Base-by-base conservation (phyloP, 2,113 vertebrate species). In the Piliocolobus tephrosceles region DNA sequence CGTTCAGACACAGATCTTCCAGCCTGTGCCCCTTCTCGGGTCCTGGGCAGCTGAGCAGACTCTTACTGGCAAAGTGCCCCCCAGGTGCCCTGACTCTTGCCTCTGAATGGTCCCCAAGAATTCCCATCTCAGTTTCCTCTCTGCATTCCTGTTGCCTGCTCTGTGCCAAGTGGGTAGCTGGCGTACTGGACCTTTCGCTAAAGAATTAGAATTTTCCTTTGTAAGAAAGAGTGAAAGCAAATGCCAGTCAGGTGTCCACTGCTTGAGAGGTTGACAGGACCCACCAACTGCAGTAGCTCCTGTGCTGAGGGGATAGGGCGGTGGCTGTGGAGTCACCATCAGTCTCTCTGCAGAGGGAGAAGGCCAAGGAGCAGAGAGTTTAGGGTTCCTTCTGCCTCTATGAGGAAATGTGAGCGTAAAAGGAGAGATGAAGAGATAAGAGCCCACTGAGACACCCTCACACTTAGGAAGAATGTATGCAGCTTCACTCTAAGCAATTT, bases 231-330 rank as follows among this genome's bases (percentile, higher is more conserved):
- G 4, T 38, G 61, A 25, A 14, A 14, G 40, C 16, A 66, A 45
- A 45, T 25, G 32, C 32, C 4, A 17, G 61, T 14, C 58, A 16
- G 8, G 0, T 0, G 61, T 32, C 6, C 12, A 20, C 17, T 10
- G 40, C 40, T 50, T 11, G 1, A 6, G 40, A 25, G 20, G 61
- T 3, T 1, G 11, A 23, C 40, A 5, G 17, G 27, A 5, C 4
- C 30, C 5, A 14, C 40, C 55, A 0, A n/a, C 4, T 8, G 13
- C 18, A 0, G 35, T 13, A n/a, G 32, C n/a, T 17, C 12, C 40
- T 78, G 30, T 23, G 5, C 30, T 30, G 30, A 13, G 6, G 38
- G 14, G 7, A 0, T 0, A 8, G 4, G n/a, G 17, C 5, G 3
- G 18, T 27, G 9, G n/a, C 27, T 1, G 27, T 1, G 57, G n/a